Evolutionary conservation across 2,888 invertebrate species (phyloP), one percentile per base, ranked within the genome.

Genomic region (Hypsopygia costalis): DNA sequence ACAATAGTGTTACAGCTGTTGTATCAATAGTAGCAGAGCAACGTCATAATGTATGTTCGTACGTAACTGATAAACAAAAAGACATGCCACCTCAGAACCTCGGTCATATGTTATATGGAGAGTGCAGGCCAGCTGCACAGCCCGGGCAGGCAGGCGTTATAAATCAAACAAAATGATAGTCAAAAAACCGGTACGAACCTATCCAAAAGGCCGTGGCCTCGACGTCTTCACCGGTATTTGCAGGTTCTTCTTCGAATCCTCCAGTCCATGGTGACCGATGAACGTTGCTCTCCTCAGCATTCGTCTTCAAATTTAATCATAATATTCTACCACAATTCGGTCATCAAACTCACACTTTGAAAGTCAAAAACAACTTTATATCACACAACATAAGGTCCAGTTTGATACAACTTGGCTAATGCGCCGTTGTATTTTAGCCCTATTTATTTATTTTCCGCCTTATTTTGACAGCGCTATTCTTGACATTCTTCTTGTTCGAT

Each of bases 111-210:
- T n/a, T n/a, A n/a, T 40, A 39, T 36, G 34, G 46, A 41, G 49
- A 67, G 60, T 71, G 68, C 65, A 65, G 60, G 59, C 57, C 65
- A 73, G 62, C 72, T 75, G 73, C 71, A 67, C 58, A 10, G 39
- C 27, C 55, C 59, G 60, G 43, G 59, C 57, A 62, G 63, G 62
- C 69, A 55, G 52, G 59, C 16, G 71, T 67, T 71, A 80, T 80
- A 85, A 86, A 83, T 85, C 81, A 82, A 85, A 85, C 77, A 81
- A 83, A 83, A 86, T 81, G 76, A 86, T 82, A 82, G 82, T 74
- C 71, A 72, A 82, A n/a, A 86, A 88, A 88, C 87, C 85, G 85
- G 87, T 88, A 87, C 87, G 81, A 82, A 76, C 87, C 83, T 86
- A 76, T 82, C 81, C 62, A 83, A 85, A 86, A 81, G 77, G 62